Percentiles rank a stretch among this genome's conserved stretches.
These are phyloP conservation scores for Lepidocolaptes lacrymiger DNA, from an alignment of 2,797 vertebrate species.

Conservation along the genomic window DNA sequence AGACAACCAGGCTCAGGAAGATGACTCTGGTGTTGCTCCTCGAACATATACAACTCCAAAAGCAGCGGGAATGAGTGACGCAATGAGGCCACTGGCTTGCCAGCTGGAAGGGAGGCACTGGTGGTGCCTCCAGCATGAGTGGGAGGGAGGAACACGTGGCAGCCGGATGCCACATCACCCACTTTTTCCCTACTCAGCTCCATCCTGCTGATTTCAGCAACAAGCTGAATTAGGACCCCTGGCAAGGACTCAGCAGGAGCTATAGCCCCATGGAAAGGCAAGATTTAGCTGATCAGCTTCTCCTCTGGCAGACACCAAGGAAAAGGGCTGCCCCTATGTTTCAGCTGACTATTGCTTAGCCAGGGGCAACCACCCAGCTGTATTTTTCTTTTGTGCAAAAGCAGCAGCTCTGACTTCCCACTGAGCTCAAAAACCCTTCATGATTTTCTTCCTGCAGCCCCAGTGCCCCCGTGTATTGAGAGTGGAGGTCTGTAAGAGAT, in stretches of 20 bases:
- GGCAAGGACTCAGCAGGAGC: neutral
- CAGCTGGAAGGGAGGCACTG: neutral
- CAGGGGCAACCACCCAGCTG: fast-evolving
- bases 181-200: fast-evolving
- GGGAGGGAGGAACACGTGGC: neutral
- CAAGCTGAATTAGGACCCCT: neutral
- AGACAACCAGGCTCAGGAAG: neutral
- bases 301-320: neutral
- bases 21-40: neutral
- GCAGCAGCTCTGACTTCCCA: neutral
- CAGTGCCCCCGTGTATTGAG: fast-evolving
- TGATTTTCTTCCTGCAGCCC: neutral
- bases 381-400: neutral
- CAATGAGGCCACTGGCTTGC: neutral
- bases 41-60: neutral
- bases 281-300: neutral
- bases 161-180: fast-evolving
- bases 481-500: neutral
- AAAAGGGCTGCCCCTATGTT: neutral
- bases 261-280: neutral
- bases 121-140: neutral
- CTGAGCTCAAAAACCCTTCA: neutral
- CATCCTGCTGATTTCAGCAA: neutral
- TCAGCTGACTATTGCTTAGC: neutral
- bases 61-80: neutral